Base-by-base conservation (phyloP, 2,888 invertebrate genomes). In the Lathronympha strigana region DNA sequence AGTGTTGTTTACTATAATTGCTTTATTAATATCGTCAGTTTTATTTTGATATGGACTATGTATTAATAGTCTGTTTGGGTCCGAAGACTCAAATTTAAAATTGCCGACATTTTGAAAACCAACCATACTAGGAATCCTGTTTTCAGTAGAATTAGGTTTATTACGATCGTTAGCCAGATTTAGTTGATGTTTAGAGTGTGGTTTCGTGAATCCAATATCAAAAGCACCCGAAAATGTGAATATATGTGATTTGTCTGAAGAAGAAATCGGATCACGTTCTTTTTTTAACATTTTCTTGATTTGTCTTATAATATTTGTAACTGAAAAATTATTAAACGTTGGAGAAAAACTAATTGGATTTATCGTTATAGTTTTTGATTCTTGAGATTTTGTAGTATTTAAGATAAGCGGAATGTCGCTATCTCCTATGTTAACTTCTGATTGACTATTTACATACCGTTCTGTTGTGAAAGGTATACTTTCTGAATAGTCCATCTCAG, bases 281-380 rank as follows among this genome's bases (percentile, higher is more conserved):
- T 53, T 15, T 15, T 4, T 36, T 11, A 53, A 23, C 15, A 53
- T 53, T 15, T 36, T 53, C 31, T 53, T 53, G 1, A 53, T 53
- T 13, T 36, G 21, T 4, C 9, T 23, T 9, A 53, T 15, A 36
- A 53, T 36, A 6, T 31, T 53, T n/a, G n/a, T 2, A 4, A 36
- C 21, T 23, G 19, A 21, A 1, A 36, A 15, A 23, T 53, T 15
- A 36, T 2, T n/a, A 53, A 28, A 15, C 0, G 15, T 9, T 3
- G 25, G 2, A 15, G 25, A 1, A 25, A 25, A 21, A 1, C 9
- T 25, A 2, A 6, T 1, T 15, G n/a, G 6, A 0, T 47, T 15
- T 6, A 1, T 15, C 19, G 11, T 45, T 19, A 19, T 23, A 45
- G 8, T 45, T 1, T 13, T 13, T 23, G 13, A n/a, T 23, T 23